Conservation (phyloP, 1,140 invertebrate genomes). For the Aphelenchoides avenae region DNA sequence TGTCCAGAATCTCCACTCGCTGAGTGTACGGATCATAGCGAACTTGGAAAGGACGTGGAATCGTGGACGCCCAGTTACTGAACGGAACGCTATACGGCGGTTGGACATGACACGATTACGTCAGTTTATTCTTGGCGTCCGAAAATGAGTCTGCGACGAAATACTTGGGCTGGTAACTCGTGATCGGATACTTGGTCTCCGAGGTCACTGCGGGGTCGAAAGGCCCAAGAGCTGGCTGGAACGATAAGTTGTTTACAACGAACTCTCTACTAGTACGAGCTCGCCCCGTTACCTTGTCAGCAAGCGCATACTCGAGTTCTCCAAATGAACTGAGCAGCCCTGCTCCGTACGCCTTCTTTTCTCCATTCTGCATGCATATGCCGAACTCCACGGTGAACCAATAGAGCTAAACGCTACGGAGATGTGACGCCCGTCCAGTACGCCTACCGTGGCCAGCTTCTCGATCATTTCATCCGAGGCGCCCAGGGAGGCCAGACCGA, state of each 20-base stretch:
- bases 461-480: constrained; percentile 94
- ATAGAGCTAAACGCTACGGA: constrained; percentile 78
- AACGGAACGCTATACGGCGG: constrained; percentile 15
- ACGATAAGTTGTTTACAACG: constrained; percentile 61
- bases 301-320: constrained; percentile 82
- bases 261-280: too few relatives aligned
- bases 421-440: too few relatives aligned
- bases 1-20: constrained; percentile 76
- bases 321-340: constrained; percentile 92
- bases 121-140: constrained; percentile 90
- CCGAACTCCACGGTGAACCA: constrained; percentile 99
- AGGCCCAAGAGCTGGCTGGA: constrained; percentile 74
- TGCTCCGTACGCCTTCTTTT: constrained; percentile 89
- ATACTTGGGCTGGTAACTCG: constrained; percentile 91
- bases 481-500: constrained; percentile 82
- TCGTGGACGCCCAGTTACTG: constrained; percentile 84
- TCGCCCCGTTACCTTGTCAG: too few relatives aligned
- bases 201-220: constrained; percentile 83
- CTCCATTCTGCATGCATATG: constrained; percentile 74
- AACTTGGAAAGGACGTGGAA: constrained; percentile 85
- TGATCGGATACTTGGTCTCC: constrained; percentile 87
- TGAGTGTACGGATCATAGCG: constrained; percentile 93
- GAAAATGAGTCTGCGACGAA: constrained; percentile 91
- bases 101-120: constrained; percentile 68
- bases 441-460: constrained; percentile 88